Evolutionary conservation across 1,140 invertebrate species (phyloP), one percentile per base, ranked within the genome.

Genomic region (Palaemon carinicauda): DNA sequence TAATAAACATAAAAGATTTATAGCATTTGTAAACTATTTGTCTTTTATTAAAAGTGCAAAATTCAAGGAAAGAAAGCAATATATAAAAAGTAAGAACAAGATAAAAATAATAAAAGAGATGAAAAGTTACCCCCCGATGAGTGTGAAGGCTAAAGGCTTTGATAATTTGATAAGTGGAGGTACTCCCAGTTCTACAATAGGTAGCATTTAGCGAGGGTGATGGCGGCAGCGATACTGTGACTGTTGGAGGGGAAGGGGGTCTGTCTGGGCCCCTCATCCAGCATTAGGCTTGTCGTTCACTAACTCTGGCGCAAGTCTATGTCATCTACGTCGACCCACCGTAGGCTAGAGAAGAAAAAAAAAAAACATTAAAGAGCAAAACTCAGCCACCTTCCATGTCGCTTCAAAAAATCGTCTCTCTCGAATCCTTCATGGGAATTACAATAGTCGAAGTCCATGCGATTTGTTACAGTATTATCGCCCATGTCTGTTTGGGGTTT

Each of bases 91-190:
- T 56, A 52, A 27, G 50, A 17, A 41, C 19, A 71, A 54, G 52
- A 5, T 24, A 15, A 21, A 33, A 33, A 41, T 52, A 52, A 24
- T n/a, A 82, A 41, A 71, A 51, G 14, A 33, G 56, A 21, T 21
- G 31, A 31, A 56, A 19, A 50, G 52, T 24, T n/a, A 77, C 33
- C 60, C 78, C 33, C 31, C 14, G 19, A 65, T 73, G 33, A 65
- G 83, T 86, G 77, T 80, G 84, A 86, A 80, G 84, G 84, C 77
- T 65, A 80, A 54, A 80, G 77, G 12, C 78, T 31, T 60, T 86
- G 84, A 86, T 86, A 86, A 86, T 86, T 86, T 86, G 84, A 86
- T 86, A 86, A 86, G 84, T 86, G 80, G 84, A 69, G 78, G 84
- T 86, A 80, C 84, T 80, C 77, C 60, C 29, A 29, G 31, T 29